phyloP scores from a whole-genome alignment of 2,888 invertebrate genomes.

The Galerucella pusilla region DNA sequence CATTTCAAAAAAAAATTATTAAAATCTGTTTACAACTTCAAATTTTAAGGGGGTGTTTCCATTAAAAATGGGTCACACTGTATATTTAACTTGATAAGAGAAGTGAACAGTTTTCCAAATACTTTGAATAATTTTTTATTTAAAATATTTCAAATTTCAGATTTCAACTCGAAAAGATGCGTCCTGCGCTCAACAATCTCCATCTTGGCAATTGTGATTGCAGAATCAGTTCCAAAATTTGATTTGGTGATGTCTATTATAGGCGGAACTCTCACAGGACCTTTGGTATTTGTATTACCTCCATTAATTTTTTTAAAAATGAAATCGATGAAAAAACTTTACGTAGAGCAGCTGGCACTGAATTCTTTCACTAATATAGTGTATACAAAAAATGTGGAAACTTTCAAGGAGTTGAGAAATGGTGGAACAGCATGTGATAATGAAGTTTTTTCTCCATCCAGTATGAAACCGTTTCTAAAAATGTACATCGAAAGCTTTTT shows the following conservation, averaged over 20 bases:
- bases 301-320: conserved; percentile 83
- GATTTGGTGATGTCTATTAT: conserved; percentile 88
- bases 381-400: conserved; percentile 20
- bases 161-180: conserved; percentile 79
- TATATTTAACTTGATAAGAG: too few relatives aligned
- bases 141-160: conserved; percentile 66
- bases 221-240: conserved; percentile 86
- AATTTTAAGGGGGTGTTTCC: too few relatives aligned
- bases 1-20: too few relatives aligned
- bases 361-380: conserved; percentile 49
- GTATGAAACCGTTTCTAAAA: conserved; percentile 32
- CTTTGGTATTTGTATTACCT: conserved; percentile 86
- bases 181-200: conserved; percentile 77
- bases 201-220: conserved; percentile 77
- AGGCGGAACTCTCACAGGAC: conserved; percentile 86
- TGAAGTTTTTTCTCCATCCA: not conserved
- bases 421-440: conserved; percentile 40
- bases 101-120: too few relatives aligned
- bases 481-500: conserved; percentile 52
- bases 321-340: conserved; percentile 65
- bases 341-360: conserved; percentile 51
- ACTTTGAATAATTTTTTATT: too few relatives aligned
- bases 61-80: too few relatives aligned
- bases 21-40: too few relatives aligned
- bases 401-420: conserved; percentile 22